Percentiles rank a stretch among this genome's conserved stretches.
Conservation (phyloP, 2,888 invertebrate genomes). For the Cataglyphis livida region DNA sequence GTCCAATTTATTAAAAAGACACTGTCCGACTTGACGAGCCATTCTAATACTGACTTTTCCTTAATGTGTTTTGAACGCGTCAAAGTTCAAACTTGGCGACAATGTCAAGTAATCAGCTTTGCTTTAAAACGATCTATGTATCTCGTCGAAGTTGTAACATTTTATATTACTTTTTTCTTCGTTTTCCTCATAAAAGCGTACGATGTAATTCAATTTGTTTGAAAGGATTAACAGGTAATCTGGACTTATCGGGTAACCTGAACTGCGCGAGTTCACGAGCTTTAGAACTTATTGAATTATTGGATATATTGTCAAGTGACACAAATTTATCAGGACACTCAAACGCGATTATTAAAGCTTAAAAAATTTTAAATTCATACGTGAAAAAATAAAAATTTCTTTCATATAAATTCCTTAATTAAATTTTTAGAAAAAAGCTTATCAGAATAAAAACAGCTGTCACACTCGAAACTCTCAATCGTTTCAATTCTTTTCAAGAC, state of each 20-base stretch:
- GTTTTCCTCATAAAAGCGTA: slow-evolving; percentile 6
- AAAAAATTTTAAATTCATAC: slow-evolving; percentile 11
- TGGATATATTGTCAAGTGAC: slow-evolving; percentile 26
- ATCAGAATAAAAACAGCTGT: neutral
- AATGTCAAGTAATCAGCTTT: neutral
- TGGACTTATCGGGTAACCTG: slow-evolving; percentile 46
- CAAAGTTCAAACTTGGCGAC: neutral
- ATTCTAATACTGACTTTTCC: slow-evolving; percentile 12
- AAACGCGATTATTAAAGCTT: neutral
- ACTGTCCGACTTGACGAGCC: slow-evolving; percentile 48
- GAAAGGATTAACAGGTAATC: slow-evolving; percentile 48
- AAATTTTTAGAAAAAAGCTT: neutral
- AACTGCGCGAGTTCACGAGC: slow-evolving; percentile 30
- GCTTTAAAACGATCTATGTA: neutral
- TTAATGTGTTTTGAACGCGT: neutral
- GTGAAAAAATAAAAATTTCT: neutral
- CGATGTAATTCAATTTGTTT: slow-evolving; percentile 37
- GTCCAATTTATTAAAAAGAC: slow-evolving; percentile 79
- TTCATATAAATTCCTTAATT: neutral
- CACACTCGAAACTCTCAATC: neutral
- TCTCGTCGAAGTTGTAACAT: neutral
- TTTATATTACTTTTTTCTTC: neutral
- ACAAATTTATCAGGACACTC: slow-evolving; percentile 29
- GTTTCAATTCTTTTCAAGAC: neutral
- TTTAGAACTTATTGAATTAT: slow-evolving; percentile 42